These are phyloP conservation scores for Eilema griseolum DNA, from an alignment of 2,888 invertebrate genomes.

Conservation along the genomic window DNA sequence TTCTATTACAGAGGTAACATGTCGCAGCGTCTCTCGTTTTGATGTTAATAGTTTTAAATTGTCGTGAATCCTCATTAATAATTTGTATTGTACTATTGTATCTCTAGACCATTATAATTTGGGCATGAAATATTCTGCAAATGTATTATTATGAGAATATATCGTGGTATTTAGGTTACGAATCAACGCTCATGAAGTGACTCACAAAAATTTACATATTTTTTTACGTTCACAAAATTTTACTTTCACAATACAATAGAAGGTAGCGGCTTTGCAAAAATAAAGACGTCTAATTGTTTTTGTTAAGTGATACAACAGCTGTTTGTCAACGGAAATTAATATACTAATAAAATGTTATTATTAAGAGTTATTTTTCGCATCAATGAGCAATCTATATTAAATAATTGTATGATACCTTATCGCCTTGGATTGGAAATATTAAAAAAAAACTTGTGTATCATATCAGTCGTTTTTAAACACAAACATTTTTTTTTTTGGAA, in stretches of 20 bases:
- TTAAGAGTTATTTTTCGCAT: neutral
- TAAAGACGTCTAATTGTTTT: neutral
- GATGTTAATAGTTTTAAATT: neutral
- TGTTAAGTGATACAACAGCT: neutral
- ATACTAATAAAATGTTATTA: neutral
- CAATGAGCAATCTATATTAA: neutral
- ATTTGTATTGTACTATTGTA: conserved; percentile 1
- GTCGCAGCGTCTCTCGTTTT: neutral
- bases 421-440: too few species aligned
- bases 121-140: neutral
- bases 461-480: too few species aligned
- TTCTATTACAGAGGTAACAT: neutral
- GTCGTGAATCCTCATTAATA: neutral
- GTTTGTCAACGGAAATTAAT: neutral
- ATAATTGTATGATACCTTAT: too few species aligned
- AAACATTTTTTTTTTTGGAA: too few species aligned
- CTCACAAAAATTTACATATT: conserved; percentile 16
- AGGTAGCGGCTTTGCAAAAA: conserved; percentile 12
- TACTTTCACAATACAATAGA: conserved; percentile 12
- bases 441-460: too few species aligned
- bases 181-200: conserved; percentile 7
- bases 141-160: conserved; percentile 5
- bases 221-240: conserved; percentile 19
- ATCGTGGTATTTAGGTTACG: conserved; percentile 15
- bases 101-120: neutral